These are phyloP conservation scores for Buathra laborator DNA, from an alignment of 2,888 invertebrate species.

Conservation along the genomic window DNA sequence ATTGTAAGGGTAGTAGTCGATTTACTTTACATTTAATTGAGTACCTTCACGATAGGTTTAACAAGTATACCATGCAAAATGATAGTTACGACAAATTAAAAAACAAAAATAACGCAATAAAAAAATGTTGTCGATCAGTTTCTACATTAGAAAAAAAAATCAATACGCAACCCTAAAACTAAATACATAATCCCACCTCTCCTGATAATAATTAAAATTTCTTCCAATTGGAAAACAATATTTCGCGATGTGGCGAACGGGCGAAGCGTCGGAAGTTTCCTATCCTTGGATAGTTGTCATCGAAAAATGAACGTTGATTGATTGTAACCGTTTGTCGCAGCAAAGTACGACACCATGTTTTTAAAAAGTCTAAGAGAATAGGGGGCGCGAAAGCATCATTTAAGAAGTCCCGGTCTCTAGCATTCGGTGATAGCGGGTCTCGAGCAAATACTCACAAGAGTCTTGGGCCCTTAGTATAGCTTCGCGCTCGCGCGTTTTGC, in stretches of 20 bases:
- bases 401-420: constrained; percentile 65
- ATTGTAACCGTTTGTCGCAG: neutral
- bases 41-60: neutral
- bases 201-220: neutral
- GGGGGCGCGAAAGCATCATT: constrained; percentile 37
- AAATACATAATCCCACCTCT: neutral
- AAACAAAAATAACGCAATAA: too few relatives aligned
- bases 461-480: constrained; percentile 53
- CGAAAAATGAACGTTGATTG: neutral
- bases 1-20: constrained; percentile 33
- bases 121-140: too few relatives aligned
- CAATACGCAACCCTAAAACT: too few relatives aligned
- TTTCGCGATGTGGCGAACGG: neutral
- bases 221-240: neutral
- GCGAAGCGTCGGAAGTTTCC: neutral
- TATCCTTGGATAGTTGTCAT: neutral
- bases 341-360: constrained; percentile 4
- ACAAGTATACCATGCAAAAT: too few relatives aligned
- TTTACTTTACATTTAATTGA: constrained; percentile 1
- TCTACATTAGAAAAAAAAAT: too few relatives aligned
- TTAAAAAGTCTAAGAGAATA: constrained; percentile 11
- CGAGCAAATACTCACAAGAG: constrained; percentile 42
- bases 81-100: too few relatives aligned
- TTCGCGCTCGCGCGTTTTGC: constrained; percentile 70
- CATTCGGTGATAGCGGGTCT: constrained; percentile 44